Evolutionary conservation across 2,797 vertebrate species (phyloP).

Genomic region (Chromis chromis): DNA sequence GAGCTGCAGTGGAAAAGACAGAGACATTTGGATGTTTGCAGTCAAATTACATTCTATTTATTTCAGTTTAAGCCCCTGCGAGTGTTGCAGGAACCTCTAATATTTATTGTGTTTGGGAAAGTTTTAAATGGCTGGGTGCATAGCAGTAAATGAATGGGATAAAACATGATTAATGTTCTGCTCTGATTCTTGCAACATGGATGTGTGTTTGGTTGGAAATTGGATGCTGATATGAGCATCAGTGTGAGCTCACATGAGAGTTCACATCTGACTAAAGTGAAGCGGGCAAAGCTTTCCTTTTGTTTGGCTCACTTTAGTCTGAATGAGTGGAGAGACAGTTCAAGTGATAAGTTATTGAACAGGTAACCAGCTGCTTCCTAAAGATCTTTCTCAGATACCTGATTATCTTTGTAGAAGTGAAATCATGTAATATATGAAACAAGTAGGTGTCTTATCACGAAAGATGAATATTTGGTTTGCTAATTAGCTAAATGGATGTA

Average conservation of each 20-base stretch:
- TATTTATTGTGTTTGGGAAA: neutral
- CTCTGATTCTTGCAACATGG: neutral
- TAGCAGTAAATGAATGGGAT: neutral
- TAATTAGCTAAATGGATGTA: too few relatives aligned
- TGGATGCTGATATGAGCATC: neutral
- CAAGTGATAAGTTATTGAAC: too few relatives aligned
- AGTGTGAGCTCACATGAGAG: neutral
- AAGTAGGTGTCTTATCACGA: neutral
- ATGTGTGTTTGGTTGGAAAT: neutral
- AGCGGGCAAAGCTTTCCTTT: neutral
- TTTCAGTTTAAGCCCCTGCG: neutral
- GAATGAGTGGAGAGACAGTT: too few relatives aligned
- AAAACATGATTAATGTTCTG: neutral
- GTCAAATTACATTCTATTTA: slow-evolving; percentile 35
- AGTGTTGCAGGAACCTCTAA: neutral
- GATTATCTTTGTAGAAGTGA: neutral
- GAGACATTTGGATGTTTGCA: neutral
- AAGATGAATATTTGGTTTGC: too few relatives aligned
- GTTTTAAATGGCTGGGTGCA: neutral
- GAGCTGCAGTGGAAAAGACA: slow-evolving; percentile 16
- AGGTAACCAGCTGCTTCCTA: too few relatives aligned
- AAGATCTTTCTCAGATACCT: neutral
- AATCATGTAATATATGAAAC: too few relatives aligned
- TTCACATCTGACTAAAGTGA: neutral
- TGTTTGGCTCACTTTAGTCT: neutral